These are phyloP conservation scores for Ferdinandea cuprea DNA, from an alignment of 2,888 invertebrate genomes.

Conservation along the genomic window DNA sequence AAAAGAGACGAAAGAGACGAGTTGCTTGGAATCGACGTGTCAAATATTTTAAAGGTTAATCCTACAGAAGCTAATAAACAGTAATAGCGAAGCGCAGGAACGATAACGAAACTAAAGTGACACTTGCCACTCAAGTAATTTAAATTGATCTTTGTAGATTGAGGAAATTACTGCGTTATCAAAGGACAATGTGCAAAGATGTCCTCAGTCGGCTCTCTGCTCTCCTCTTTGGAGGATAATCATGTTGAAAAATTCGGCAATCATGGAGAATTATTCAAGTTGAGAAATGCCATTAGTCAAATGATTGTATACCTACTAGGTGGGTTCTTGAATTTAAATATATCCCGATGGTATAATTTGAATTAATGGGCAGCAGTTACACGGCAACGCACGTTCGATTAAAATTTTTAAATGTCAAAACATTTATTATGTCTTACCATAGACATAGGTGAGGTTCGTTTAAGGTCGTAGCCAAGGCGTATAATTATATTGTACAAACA, in stretches of 20 bases:
- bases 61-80: slow-evolving; percentile 42
- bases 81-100: neutral
- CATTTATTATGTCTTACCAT: too few species aligned
- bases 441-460: too few species aligned
- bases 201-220: too few species aligned
- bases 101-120: slow-evolving; percentile 4
- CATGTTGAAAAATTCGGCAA: slow-evolving; percentile 43
- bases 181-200: slow-evolving; percentile 35
- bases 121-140: slow-evolving; percentile 55
- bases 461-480: too few species aligned
- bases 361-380: slow-evolving; percentile 4
- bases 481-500: too few species aligned
- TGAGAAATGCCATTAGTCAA: slow-evolving; percentile 14
- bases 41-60: slow-evolving; percentile 63
- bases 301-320: neutral
- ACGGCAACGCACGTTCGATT: neutral
- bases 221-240: slow-evolving; percentile 29
- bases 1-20: too few species aligned
- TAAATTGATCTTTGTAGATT: slow-evolving; percentile 53
- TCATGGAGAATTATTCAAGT: slow-evolving; percentile 2
- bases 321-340: slow-evolving; percentile 33
- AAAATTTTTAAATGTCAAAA: too few species aligned
- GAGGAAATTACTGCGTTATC: slow-evolving; percentile 23
- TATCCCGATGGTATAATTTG: slow-evolving; percentile 20
- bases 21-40: slow-evolving; percentile 16